These are phyloP conservation scores for Trilocha varians DNA, from an alignment of 2,888 invertebrate genomes.

Conservation along the genomic window DNA sequence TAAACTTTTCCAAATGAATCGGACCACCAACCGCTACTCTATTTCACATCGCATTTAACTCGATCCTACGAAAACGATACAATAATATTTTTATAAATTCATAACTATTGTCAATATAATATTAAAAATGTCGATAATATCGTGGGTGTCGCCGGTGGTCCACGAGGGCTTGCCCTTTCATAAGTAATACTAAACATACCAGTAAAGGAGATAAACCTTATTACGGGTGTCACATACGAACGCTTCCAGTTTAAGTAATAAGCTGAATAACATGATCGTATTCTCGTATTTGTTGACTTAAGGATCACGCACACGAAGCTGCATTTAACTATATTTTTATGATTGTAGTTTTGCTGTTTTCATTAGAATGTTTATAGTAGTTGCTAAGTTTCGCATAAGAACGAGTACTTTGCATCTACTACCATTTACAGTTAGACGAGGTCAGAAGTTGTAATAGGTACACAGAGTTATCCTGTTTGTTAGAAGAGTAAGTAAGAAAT, in stretches of 20 bases:
- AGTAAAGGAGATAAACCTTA: slow-evolving; percentile 56
- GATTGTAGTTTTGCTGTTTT: too few relatives aligned
- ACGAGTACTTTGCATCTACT: too few relatives aligned
- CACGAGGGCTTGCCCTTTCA: slow-evolving; percentile 23
- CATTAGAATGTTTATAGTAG: too few relatives aligned
- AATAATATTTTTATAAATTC: slow-evolving; percentile 19
- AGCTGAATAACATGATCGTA: slow-evolving; percentile 37
- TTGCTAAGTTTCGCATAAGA: too few relatives aligned
- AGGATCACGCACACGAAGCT: too few relatives aligned
- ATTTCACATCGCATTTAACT: background rate
- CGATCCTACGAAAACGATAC: slow-evolving; percentile 11
- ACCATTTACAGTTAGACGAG: too few relatives aligned
- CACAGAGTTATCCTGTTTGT: too few relatives aligned
- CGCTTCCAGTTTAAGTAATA: slow-evolving; percentile 48
- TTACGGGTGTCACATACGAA: slow-evolving; percentile 57
- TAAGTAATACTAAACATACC: slow-evolving; percentile 46
- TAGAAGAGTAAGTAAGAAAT: too few relatives aligned
- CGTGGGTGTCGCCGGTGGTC: slow-evolving; percentile 20
- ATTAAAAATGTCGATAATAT: slow-evolving; percentile 22
- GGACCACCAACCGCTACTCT: background rate
- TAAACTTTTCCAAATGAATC: background rate
- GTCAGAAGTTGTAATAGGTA: too few relatives aligned
- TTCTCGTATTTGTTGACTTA: slow-evolving; percentile 25
- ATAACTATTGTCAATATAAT: slow-evolving; percentile 15
- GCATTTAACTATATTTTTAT: slow-evolving; percentile 6